Evolutionary conservation across 2,113 vertebrate species (phyloP), one percentile per base, ranked within the genome.

Genomic region (Strigops habroptila): DNA sequence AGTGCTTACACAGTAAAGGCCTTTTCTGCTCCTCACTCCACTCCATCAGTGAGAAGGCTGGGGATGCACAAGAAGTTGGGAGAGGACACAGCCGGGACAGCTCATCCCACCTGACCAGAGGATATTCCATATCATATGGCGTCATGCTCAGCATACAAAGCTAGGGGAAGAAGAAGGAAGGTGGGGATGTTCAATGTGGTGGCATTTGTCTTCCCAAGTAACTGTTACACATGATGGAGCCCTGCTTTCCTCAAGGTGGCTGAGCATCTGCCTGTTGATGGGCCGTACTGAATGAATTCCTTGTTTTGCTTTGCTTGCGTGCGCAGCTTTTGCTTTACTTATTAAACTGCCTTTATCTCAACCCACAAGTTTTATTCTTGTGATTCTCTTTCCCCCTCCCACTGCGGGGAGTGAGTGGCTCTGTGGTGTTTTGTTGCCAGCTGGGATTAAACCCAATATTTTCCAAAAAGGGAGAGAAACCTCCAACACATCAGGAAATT

Each of bases 141-240:
- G 31, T 19, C 64, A 16, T 11, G 27, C 55, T 27, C 65, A 84
- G 89, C n/a, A 74, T 65, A 49, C 14, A 35, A 15, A 48, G 24
- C 28, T 68, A 24, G 39, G 30, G 13, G 35, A 18, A 79, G 35
- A 18, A 65, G 27, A 24, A 65, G 39, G 35, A n/a, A 12, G 46
- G 43, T n/a, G 2, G 21, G 68, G n/a, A 81, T 23, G 46, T 62
- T 31, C 17, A 27, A 12, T 15, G 62, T 19, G 3, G 31, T 35
- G 46, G 52, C 31, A 25, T 62, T 70, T 74, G 46, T n/a, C n/a
- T 19, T 53, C 62, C 6, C 15, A 3, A 1, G 10, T 43, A 53
- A 39, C 39, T 10, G 4, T 14, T 8, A 18, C 4, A 6, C 0
- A 1, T 2, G 24, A 13, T 27, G n/a, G 46, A 23, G 9, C 21